Conservation (phyloP, 2,888 invertebrate genomes). For the Lasius fuliginosus region DNA sequence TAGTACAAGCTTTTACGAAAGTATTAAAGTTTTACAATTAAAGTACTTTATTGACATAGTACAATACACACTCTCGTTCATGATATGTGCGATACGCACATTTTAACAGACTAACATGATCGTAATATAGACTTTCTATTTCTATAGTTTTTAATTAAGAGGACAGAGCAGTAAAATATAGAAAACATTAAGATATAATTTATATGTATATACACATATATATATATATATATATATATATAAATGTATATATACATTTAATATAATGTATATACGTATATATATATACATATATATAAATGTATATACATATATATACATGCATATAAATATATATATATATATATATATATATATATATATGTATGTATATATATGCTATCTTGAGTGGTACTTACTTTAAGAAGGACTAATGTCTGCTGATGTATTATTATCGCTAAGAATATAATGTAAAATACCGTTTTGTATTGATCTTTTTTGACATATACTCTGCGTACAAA, state of each 20-base stretch:
- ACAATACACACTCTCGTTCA: constrained; percentile 14
- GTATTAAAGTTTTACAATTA: constrained; percentile 23
- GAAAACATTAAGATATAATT: constrained; percentile 19
- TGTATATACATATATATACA: neutral
- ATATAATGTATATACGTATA: neutral
- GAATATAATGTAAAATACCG: constrained; percentile 20
- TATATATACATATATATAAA: neutral
- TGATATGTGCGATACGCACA: neutral
- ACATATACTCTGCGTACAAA: constrained; percentile 17
- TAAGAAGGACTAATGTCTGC: constrained; percentile 12
- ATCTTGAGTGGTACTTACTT: constrained; percentile 34
- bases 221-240: neutral
- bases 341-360: neutral
- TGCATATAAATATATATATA: neutral
- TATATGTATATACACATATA: neutral
- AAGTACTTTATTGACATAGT: constrained; percentile 24
- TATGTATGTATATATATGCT: neutral
- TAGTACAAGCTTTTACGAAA: constrained; percentile 10
- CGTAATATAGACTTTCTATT: constrained; percentile 10
- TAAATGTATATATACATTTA: neutral
- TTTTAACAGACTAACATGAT: constrained; percentile 34
- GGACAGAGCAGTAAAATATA: neutral
- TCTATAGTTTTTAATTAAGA: constrained; percentile 17
- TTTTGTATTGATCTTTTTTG: constrained; percentile 38
- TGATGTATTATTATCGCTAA: constrained; percentile 26